Conservation (phyloP, 2,113 vertebrate genomes). For the Corythoichthys intestinalis region DNA sequence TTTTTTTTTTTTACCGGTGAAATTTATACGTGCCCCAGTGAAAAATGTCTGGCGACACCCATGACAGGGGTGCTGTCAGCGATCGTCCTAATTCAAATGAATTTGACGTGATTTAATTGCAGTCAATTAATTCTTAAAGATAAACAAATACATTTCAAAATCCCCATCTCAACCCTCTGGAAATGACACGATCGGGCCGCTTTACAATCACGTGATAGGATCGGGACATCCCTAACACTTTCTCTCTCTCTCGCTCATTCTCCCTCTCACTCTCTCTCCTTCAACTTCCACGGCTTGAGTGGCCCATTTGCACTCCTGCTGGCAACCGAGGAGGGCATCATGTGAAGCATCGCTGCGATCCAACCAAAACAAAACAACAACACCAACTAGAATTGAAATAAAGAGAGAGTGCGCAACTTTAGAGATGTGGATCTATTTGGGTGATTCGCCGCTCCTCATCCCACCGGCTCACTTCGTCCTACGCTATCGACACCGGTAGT, state of each 20-base stretch:
- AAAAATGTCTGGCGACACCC: no score
- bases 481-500: slow-evolving; percentile 30
- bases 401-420: not conserved
- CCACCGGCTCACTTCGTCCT: slow-evolving; percentile 5
- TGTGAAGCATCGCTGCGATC: not conserved
- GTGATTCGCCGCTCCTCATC: slow-evolving; percentile 2
- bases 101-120: no score
- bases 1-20: no score
- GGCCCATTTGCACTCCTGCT: slow-evolving; percentile 64
- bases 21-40: no score
- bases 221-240: slow-evolving; percentile 16
- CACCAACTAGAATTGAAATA: not conserved
- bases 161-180: no score
- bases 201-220: no score
- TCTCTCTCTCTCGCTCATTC: slow-evolving; percentile 42
- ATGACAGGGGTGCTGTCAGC: no score
- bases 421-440: slow-evolving; percentile 11
- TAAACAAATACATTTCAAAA: no score
- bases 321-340: slow-evolving; percentile 56
- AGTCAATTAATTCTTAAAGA: no score
- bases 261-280: slow-evolving; percentile 22
- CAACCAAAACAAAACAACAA: not conserved
- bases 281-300: slow-evolving; percentile 70
- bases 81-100: no score
- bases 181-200: no score